Conservation (phyloP, 1,140 invertebrate species). For the Drosophila pseudoananassae region DNA sequence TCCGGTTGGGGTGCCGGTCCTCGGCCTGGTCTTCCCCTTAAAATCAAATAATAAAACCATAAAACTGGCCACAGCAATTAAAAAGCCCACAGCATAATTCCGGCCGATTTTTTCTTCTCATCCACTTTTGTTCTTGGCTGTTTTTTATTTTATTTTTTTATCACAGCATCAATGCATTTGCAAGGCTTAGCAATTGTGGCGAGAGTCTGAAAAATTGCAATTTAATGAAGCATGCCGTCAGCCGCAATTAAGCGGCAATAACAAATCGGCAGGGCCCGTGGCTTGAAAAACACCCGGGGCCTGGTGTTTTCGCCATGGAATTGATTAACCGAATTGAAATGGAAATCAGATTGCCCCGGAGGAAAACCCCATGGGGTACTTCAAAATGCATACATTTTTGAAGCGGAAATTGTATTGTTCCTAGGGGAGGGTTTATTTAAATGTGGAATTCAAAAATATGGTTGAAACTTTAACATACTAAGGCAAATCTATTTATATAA, state of each 20-base stretch:
- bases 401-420: not conserved
- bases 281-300: constrained; percentile 23
- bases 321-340: constrained; percentile 34
- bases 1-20: not conserved
- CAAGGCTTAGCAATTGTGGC: constrained; percentile 44
- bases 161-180: constrained; percentile 53
- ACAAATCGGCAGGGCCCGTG: constrained; percentile 33
- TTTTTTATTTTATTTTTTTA: constrained; percentile 39
- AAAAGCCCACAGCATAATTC: constrained; percentile 60
- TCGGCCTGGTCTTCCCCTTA: constrained; percentile 4
- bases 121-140: constrained; percentile 29
- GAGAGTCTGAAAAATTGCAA: constrained; percentile 62
- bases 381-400: not conserved
- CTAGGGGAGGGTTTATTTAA: no score
- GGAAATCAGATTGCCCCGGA: constrained; percentile 13
- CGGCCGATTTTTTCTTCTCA: constrained; percentile 19
- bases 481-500: no score
- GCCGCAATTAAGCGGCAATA: constrained; percentile 69
- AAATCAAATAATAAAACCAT: constrained; percentile 80
- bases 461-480: no score
- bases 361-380: not conserved
- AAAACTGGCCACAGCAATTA: constrained; percentile 74
- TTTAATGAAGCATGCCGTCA: constrained; percentile 75
- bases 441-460: no score
- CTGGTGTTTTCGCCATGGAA: constrained; percentile 6